Conservation (phyloP, 1,140 invertebrate species). For the Ostrea denselamellosa region DNA sequence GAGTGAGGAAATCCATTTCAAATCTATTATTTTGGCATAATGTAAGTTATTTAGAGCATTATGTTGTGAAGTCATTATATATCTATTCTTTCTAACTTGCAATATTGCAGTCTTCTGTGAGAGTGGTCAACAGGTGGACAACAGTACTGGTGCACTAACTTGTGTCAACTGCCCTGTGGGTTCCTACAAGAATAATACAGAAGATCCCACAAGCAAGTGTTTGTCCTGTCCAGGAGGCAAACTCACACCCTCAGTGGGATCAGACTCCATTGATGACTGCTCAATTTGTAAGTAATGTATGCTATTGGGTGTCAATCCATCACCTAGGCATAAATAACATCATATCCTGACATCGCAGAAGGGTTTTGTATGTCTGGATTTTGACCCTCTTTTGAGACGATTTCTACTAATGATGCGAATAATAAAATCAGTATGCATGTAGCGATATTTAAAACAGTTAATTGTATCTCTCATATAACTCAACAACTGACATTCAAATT, state of each 20-base stretch:
- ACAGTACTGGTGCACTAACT: neutral
- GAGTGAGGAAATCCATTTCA: too few species aligned
- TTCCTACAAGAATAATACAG: slow-evolving; percentile 60
- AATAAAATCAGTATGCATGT: too few species aligned
- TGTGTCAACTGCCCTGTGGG: slow-evolving; percentile 58
- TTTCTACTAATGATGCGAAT: too few species aligned
- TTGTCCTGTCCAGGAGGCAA: slow-evolving; percentile 46
- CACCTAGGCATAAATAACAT: too few species aligned
- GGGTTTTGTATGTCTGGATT: too few species aligned
- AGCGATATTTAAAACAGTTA: too few species aligned
- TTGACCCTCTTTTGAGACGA: too few species aligned
- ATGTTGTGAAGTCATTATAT: neutral
- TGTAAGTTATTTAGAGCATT: neutral
- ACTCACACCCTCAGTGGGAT: slow-evolving; percentile 46
- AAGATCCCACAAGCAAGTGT: slow-evolving; percentile 47
- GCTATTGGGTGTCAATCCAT: too few species aligned
- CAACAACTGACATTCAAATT: too few species aligned
- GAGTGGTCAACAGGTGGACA: slow-evolving; percentile 46
- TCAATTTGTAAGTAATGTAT: slow-evolving; percentile 57
- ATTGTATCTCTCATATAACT: too few species aligned
- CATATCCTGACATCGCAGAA: too few species aligned
- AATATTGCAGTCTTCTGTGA: slow-evolving; percentile 53
- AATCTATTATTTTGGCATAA: too few species aligned
- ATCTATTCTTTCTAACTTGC: neutral
- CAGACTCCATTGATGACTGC: slow-evolving; percentile 52